Percentiles rank a stretch among this genome's conserved stretches.
Evolutionary conservation across 2,113 vertebrate genomes (phyloP).

Genomic region (Austrofundulus limnaeus): DNA sequence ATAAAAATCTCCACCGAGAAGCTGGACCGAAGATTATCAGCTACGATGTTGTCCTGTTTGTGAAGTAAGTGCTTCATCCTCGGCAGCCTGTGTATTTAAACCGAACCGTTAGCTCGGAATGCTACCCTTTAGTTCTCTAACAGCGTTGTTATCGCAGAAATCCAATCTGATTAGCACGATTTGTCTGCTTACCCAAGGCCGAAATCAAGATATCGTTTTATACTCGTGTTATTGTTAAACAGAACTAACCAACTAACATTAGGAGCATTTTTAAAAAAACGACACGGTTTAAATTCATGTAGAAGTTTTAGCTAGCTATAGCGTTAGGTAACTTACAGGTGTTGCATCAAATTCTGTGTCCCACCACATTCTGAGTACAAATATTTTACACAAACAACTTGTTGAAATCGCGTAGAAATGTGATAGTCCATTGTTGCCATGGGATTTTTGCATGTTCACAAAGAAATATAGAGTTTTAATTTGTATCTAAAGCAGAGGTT

Average conservation of each 20-base stretch:
- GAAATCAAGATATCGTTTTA: background rate
- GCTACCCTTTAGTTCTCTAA: background rate
- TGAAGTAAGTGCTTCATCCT: constrained; percentile 28
- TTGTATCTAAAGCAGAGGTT: too few species aligned
- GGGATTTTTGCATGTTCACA: too few species aligned
- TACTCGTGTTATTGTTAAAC: too few species aligned
- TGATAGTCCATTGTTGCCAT: too few species aligned
- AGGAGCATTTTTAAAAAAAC: background rate
- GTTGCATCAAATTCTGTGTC: background rate
- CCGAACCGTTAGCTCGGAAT: constrained; percentile 16
- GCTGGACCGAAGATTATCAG: background rate
- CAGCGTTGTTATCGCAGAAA: too few species aligned
- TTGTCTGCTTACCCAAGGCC: too few species aligned
- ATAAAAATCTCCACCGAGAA: constrained; percentile 7
- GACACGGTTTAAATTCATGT: too few species aligned
- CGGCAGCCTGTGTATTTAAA: background rate
- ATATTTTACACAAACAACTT: background rate
- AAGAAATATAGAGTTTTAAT: too few species aligned
- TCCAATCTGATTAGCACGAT: too few species aligned
- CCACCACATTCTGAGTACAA: too few species aligned
- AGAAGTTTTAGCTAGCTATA: too few species aligned
- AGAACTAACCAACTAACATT: background rate
- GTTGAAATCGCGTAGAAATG: too few species aligned
- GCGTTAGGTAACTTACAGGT: background rate
- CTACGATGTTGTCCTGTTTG: constrained; percentile 16